A percentile compares a stretch with the other conserved stretches of the same genome.
Conservation (phyloP, 1,140 invertebrate species). For the Dendrolimus kikuchii region DNA sequence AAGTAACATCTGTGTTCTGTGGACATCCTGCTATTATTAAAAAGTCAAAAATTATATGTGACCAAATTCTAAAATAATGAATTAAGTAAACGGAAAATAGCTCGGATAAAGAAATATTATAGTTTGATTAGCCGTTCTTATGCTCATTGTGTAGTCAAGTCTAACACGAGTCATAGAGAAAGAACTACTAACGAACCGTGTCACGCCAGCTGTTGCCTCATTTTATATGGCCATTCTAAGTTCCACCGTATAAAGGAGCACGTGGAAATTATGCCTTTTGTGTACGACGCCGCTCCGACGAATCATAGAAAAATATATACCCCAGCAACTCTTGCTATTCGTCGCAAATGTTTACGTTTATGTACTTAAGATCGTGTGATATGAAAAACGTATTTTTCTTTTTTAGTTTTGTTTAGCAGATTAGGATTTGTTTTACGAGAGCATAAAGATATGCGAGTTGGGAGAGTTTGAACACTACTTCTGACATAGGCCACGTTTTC, state of each 20-base stretch:
- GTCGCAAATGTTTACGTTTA: too few species aligned
- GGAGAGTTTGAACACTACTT: too few species aligned
- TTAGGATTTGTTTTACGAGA: too few species aligned
- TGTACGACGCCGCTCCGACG: background rate
- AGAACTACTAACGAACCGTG: slow-evolving; percentile 31
- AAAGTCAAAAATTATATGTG: too few species aligned
- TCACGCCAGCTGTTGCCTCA: slow-evolving; percentile 22
- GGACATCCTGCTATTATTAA: too few species aligned
- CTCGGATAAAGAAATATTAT: background rate
- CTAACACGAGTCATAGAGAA: slow-evolving; percentile 20
- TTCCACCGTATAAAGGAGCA: slow-evolving; percentile 13
- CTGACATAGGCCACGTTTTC: too few species aligned
- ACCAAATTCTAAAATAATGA: background rate
- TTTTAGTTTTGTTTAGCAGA: too few species aligned
- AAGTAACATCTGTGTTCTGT: too few species aligned
- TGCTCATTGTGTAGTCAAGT: slow-evolving; percentile 5
- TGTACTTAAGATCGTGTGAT: too few species aligned
- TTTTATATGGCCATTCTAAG: slow-evolving; percentile 26
- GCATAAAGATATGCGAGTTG: too few species aligned
- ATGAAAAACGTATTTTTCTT: too few species aligned
- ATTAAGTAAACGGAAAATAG: background rate
- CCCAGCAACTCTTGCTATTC: too few species aligned
- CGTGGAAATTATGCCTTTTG: slow-evolving; percentile 16
- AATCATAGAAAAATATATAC: slow-evolving; percentile 8
- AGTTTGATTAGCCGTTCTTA: background rate